A percentile compares a stretch with the other conserved stretches of the same genome.
These are phyloP conservation scores for Microtus richardsoni DNA, from an alignment of 2,113 vertebrate genomes.

Conservation along the genomic window DNA sequence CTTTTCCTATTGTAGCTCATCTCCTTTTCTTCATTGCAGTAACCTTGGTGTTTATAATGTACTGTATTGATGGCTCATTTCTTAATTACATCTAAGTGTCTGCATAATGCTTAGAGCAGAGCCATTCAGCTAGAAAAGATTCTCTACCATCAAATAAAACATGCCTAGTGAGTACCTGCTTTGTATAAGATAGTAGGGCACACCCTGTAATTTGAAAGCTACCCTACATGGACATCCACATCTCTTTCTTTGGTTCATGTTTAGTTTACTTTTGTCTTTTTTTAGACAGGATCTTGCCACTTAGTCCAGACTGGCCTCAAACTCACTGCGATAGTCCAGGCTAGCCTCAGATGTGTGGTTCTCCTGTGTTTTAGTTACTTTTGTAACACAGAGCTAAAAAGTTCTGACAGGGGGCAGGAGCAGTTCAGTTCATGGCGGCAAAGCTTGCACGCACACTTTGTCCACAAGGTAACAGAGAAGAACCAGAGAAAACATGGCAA, in stretches of 20 bases:
- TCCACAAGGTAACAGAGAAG: background rate
- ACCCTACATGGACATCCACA: background rate
- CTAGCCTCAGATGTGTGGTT: background rate
- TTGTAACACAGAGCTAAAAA: background rate
- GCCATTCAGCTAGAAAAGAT: conserved; percentile 5
- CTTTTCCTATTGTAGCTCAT: background rate
- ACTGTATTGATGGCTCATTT: background rate
- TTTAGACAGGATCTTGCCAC: background rate
- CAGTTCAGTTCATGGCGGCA: background rate
- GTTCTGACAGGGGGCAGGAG: background rate
- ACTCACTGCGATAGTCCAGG: background rate
- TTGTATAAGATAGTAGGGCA: background rate
- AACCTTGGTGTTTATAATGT: background rate
- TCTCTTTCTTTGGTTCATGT: background rate
- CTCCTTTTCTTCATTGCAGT: conserved; percentile 16
- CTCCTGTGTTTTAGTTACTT: background rate
- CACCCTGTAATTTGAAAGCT: background rate
- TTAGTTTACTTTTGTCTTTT: background rate
- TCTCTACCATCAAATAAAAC: conserved; percentile 17
- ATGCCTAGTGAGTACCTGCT: background rate
- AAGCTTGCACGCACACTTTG: background rate
- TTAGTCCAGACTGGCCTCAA: background rate
- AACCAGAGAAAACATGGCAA: background rate
- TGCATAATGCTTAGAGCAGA: background rate
- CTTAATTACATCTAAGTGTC: conserved; percentile 39